Conservation (phyloP, 2,113 vertebrate species). For the Bambusicola thoracicus region DNA sequence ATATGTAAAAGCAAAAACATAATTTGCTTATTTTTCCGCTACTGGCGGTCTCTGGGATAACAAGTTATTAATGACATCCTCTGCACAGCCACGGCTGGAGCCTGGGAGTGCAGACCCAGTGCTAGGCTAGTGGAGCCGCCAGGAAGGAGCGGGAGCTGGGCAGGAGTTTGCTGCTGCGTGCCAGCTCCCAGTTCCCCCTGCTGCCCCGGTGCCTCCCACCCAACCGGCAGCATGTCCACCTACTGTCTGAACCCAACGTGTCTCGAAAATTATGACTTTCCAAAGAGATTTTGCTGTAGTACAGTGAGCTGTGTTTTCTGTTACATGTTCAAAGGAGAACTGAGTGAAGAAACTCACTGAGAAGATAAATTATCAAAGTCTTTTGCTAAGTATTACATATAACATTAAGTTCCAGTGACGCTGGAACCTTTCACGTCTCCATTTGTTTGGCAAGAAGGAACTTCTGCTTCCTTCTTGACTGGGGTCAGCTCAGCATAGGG, state of each 20-base stretch:
- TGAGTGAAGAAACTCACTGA: neutral
- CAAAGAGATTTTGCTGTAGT: neutral
- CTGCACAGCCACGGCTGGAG: neutral
- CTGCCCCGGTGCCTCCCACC: neutral
- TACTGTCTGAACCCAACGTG: neutral
- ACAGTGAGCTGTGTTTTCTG: neutral
- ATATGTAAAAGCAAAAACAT: conserved; percentile 37
- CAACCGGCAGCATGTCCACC: rapidly evolving
- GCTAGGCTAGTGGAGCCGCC: neutral
- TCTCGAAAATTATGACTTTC: neutral
- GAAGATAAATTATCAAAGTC: neutral
- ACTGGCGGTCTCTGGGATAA: conserved; percentile 31
- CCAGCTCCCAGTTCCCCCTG: neutral
- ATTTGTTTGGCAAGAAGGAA: neutral
- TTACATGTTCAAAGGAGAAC: neutral
- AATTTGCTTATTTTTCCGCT: conserved; percentile 53
- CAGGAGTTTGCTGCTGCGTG: neutral
- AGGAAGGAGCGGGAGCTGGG: neutral
- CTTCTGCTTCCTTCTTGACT: neutral
- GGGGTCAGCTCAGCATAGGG: neutral
- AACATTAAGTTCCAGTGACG: neutral
- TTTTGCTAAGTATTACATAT: neutral
- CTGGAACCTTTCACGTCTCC: neutral
- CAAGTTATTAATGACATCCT: conserved; percentile 29
- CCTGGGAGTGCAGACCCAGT: rapidly evolving